phyloP scores from a whole-genome alignment of 2,888 invertebrate species.

The Epinotia ramella region DNA sequence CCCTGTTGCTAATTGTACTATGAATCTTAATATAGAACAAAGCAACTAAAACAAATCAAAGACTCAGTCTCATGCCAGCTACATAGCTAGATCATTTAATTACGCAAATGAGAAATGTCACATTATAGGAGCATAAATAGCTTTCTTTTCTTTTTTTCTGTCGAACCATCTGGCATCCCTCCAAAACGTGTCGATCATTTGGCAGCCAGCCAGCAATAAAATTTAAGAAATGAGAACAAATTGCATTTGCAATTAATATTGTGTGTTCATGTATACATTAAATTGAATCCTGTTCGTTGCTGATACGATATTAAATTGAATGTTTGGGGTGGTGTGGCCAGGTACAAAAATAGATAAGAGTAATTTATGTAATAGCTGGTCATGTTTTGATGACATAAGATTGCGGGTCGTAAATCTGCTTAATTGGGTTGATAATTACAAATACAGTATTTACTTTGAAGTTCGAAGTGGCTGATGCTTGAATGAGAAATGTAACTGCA shows the following conservation, averaged over 20 bases:
- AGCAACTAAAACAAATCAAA: neutral
- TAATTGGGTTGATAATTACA: constrained; percentile 22
- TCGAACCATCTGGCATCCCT: constrained; percentile 69
- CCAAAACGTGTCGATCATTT: constrained; percentile 78
- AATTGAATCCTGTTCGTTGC: neutral
- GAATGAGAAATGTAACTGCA: neutral
- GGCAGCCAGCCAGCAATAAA: constrained; percentile 67
- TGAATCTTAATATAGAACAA: too few species aligned
- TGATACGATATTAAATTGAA: constrained; percentile 8
- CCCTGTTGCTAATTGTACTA: too few species aligned
- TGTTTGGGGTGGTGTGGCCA: neutral
- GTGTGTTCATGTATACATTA: constrained; percentile 10
- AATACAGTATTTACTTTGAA: constrained; percentile 3
- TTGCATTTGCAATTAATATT: constrained; percentile 44
- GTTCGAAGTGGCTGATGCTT: neutral
- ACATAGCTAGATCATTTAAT: constrained; percentile 11
- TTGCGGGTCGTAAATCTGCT: constrained; percentile 15
- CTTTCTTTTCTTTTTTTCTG: constrained; percentile 42
- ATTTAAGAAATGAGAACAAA: constrained; percentile 74
- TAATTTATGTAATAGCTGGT: constrained; percentile 25
- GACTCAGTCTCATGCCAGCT: neutral
- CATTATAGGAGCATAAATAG: constrained; percentile 46
- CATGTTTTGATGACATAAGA: constrained; percentile 32
- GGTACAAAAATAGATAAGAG: constrained; percentile 17
- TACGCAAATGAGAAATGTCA: constrained; percentile 47